Evolutionary conservation across 1,140 invertebrate species (phyloP).

Genomic region (Odontomachus brunneus): DNA sequence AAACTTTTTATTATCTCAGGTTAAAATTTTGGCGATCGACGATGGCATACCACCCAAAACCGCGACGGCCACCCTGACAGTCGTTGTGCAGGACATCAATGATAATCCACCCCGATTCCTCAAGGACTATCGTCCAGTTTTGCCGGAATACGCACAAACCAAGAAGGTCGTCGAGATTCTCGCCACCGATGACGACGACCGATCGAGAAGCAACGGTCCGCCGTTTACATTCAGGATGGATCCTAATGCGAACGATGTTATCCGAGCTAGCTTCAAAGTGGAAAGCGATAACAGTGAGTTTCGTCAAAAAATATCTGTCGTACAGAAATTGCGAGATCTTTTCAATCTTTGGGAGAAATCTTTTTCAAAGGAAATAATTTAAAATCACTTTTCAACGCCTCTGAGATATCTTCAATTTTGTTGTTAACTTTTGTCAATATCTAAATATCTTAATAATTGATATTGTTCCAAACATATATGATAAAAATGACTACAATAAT

Average conservation of each 20-base stretch:
- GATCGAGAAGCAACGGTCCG: constrained; percentile 97
- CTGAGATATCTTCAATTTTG: not conserved
- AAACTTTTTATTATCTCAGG: constrained; percentile 80
- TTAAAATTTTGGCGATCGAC: constrained; percentile 98
- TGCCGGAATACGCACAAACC: constrained; percentile 95
- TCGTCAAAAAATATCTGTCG: not conserved
- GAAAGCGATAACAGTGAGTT: constrained; percentile 96
- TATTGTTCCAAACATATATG: not conserved
- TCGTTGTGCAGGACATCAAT: constrained; percentile 98
- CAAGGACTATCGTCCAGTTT: constrained; percentile 96
- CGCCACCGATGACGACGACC: constrained; percentile 97
- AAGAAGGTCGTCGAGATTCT: constrained; percentile 96
- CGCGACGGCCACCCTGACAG: constrained; percentile 97
- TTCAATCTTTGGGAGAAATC: too few species aligned
- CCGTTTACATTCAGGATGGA: constrained; percentile 97
- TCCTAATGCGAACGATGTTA: constrained; percentile 96
- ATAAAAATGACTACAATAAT: not conserved
- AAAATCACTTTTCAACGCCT: not conserved
- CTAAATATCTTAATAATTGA: not conserved
- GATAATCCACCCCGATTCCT: constrained; percentile 97
- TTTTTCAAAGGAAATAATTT: not conserved
- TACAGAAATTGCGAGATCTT: too few species aligned
- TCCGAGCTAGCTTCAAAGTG: constrained; percentile 96
- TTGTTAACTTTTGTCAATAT: not conserved
- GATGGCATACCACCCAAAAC: constrained; percentile 97